Base-by-base conservation (phyloP, 2,113 vertebrate species). In the Pteruthius melanotis region DNA sequence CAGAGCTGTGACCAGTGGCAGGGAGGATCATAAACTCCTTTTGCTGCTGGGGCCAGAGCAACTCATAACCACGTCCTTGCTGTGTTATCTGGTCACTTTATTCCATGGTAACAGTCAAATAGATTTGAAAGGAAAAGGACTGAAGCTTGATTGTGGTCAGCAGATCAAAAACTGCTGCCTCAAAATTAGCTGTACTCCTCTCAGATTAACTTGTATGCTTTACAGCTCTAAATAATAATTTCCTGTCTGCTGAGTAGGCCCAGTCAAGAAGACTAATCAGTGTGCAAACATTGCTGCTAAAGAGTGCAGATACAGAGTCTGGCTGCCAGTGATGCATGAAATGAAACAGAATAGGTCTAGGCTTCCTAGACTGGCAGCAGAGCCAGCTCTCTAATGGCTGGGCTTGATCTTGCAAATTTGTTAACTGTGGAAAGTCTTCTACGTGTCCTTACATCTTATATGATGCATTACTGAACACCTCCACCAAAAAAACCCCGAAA, bases 251-350 rank as follows among this genome's bases (percentile, higher is more conserved):
- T 94, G 88, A 95, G 84, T 71, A 89, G 71, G 68, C 85, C 47
- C 85, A 90, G 93, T 95, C 85, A 78, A 80, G 76, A 78, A 83
- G 88, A 78, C 68, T 95, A 90, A 96, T 95, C 82, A 81, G 83
- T 78, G 82, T 96, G 90, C 92, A 95, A 93, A 92, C 85, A 71
- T 68, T 83, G 83, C 76, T 0, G 1, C 83, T 90, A 19, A 92
- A 83, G 88, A 90, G 78, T 42, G 30, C 50, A 66, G 71, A 39
- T 83, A 47, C 59, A 23, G 64, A 90, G 64, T 64, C 86, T 94
- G 87, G 54, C 90, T 94, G 87, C 79, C 79, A 70, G 56, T 33
- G 76, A 61, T 86, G 90, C 88, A 23, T 89, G 92, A 93, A 96
- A 72, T 52, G 64, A 80, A 90, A 37, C 66, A 66, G 70, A 83